Evolutionary conservation across 2,113 vertebrate genomes (phyloP).

Genomic region (zebrafish (Danio rerio)): DNA sequence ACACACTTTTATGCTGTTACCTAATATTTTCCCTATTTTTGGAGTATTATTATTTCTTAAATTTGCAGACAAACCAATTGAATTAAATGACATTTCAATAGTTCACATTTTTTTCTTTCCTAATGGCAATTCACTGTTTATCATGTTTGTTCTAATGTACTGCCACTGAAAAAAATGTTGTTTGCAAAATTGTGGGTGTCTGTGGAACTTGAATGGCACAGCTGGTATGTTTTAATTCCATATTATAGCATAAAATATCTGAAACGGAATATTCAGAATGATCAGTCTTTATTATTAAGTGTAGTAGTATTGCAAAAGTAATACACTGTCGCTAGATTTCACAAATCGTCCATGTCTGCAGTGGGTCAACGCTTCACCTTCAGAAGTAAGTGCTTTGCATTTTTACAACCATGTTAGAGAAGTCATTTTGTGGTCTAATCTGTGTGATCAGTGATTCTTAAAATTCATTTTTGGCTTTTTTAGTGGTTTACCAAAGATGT

Average conservation of each 20-base stretch:
- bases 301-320: not conserved
- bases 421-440: not conserved
- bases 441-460: not conserved
- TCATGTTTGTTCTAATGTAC: too few relatives aligned
- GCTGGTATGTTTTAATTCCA: not conserved
- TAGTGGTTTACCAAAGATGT: too few relatives aligned
- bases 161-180: too few relatives aligned
- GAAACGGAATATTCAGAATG: not conserved
- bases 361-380: not conserved
- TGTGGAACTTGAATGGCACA: not conserved
- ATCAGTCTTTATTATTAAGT: not conserved
- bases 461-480: not conserved
- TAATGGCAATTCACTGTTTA: too few relatives aligned
- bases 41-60: not conserved
- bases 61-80: not conserved
- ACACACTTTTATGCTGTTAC: too few relatives aligned
- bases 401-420: not conserved
- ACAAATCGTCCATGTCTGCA: not conserved
- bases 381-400: not conserved
- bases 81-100: not conserved
- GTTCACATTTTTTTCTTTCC: too few relatives aligned
- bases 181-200: too few relatives aligned
- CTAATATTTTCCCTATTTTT: not conserved
- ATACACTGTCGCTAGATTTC: not conserved
- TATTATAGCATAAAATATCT: conserved; percentile 13